Evolutionary conservation across 2,113 vertebrate genomes (phyloP).

Genomic region (Platysteira castanea): DNA sequence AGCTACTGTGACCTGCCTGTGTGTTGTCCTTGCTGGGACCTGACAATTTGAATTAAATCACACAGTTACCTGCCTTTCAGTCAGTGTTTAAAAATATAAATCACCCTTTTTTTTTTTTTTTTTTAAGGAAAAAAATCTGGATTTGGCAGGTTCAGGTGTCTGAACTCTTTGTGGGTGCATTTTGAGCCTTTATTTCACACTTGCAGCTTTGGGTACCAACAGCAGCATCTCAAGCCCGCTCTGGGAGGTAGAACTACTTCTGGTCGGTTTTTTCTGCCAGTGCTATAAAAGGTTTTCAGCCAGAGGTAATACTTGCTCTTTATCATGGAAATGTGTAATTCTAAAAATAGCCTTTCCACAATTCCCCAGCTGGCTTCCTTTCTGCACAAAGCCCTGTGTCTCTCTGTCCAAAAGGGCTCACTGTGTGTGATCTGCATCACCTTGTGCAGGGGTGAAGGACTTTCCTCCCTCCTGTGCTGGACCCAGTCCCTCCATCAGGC

Average conservation of each 20-base stretch:
- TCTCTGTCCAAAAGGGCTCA: neutral
- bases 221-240: neutral
- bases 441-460: neutral
- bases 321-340: neutral
- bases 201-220: neutral
- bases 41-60: neutral
- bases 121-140: neutral
- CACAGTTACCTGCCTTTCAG: neutral
- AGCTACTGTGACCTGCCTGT: neutral
- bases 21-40: neutral
- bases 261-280: neutral
- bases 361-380: neutral
- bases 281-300: neutral
- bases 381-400: neutral
- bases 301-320: constrained; percentile 6
- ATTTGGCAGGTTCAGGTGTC: neutral
- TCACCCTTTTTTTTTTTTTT: neutral
- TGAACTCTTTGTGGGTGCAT: neutral
- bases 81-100: neutral
- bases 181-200: neutral
- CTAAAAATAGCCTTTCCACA: constrained; percentile 24
- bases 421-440: neutral
- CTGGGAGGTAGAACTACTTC: neutral
- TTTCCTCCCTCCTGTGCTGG: neutral
- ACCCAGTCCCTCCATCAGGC: neutral